Base-by-base conservation (phyloP, 1,140 invertebrate species). In the Drosophila varians region DNA sequence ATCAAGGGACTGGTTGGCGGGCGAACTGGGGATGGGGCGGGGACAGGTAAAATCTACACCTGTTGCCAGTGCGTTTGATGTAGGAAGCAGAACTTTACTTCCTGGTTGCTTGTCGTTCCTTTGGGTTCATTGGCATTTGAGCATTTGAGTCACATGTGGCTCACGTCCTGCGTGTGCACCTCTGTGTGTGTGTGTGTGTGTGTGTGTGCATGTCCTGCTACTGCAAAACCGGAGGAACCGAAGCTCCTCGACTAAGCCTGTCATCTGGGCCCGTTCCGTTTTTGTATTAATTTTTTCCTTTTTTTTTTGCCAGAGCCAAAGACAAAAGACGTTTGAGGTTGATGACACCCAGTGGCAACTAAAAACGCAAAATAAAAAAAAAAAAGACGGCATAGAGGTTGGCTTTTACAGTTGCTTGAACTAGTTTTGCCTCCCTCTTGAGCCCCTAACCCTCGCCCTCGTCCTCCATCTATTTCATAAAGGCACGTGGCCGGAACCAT, bases 321-420 rank as follows among this genome's bases (percentile, higher is more conserved):
- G 80, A 76, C 61, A 77, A 87, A 80, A 84, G 62, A 66, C 62
- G 62, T 66, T 66, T 53, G 60, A 66, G 80, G 80, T 84, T 86
- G 80, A 86, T 84, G 80, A 84, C 80, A 86, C 79, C 53, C 60
- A 64, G 28, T 26, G 60, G 55, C 56, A 56, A 56, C 42, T 38
- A 58, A 40, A 54, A 45, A 38, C 36, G n/a, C 4, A 55, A 28
- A 18, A n/a, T n/a, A n/a, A n/a, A 55, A 56, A 56, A 46, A 53
- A 43, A 34, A 57, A 36, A 46, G 51, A 38, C 60, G 46, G 66
- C 68, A 74, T 79, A 68, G 64, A 68, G 47, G 26, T 68, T 68
- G 64, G 70, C 71, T 53, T 84, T 86, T 86, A 86, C 80, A 86
- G 80, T 86, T 86, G 80, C 82, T 77, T 87, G 80, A 79, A 86